Conservation (phyloP, 2,113 vertebrate species). For the Antennarius striatus region DNA sequence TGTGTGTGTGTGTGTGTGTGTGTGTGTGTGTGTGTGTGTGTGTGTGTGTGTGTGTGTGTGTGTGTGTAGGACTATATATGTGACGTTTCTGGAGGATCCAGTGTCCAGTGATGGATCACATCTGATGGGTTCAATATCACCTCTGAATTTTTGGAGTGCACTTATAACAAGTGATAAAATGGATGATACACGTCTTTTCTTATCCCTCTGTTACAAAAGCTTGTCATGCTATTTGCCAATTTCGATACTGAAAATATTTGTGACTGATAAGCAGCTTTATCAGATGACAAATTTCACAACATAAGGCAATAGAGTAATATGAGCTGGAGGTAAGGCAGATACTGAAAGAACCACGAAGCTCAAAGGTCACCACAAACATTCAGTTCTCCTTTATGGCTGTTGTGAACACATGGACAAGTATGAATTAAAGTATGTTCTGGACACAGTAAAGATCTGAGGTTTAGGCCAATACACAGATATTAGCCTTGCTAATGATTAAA, state of each 20-base stretch:
- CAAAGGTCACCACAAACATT: conserved; percentile 64
- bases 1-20: no score
- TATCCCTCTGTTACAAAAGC: conserved; percentile 34
- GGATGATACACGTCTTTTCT: neutral
- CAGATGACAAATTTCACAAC: conserved; percentile 40
- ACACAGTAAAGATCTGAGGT: conserved; percentile 10
- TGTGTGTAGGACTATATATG: neutral
- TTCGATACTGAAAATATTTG: conserved; percentile 19
- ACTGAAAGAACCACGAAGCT: conserved; percentile 43
- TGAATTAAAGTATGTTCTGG: conserved; percentile 27
- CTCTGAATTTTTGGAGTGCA: no score
- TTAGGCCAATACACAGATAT: neutral
- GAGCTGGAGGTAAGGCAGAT: conserved; percentile 2
- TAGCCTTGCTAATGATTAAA: neutral
- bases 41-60: no score
- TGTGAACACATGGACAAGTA: neutral
- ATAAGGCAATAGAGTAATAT: conserved; percentile 18
- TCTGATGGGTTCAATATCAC: conserved; percentile 1
- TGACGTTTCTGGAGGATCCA: conserved; percentile 7
- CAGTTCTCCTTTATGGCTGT: conserved; percentile 60
- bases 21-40: no score
- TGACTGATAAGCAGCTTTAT: conserved; percentile 52
- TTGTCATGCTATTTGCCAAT: conserved; percentile 10
- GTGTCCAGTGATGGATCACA: conserved; percentile 40
- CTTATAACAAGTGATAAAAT: neutral